Evolutionary conservation across 2,888 invertebrate genomes (phyloP).

Genomic region (Eupeodes luniger): DNA sequence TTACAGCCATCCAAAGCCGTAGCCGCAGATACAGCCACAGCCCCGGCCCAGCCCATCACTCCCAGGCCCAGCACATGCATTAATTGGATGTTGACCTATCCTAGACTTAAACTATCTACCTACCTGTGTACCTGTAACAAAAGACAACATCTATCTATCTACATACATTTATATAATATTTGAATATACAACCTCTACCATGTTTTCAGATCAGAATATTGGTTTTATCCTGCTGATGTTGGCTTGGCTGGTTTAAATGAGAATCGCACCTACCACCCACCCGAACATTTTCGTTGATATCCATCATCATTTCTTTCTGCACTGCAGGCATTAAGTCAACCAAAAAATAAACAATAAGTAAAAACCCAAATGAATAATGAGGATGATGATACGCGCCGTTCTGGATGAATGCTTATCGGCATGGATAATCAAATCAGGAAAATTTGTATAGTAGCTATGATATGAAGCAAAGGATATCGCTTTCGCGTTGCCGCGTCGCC

Average conservation of each 20-base stretch:
- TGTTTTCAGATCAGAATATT: conserved; percentile 40
- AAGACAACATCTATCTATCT: conserved; percentile 32
- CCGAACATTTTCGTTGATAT: conserved; percentile 10
- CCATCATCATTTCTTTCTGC: conserved; percentile 38
- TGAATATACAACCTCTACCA: not conserved
- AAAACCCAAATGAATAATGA: conserved; percentile 71
- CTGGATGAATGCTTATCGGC: conserved; percentile 62
- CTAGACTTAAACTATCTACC: conserved; percentile 46
- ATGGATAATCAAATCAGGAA: conserved; percentile 70
- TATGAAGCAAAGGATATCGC: conserved; percentile 54
- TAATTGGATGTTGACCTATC: conserved; percentile 59
- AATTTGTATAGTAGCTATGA: conserved; percentile 20
- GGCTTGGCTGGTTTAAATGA: not conserved
- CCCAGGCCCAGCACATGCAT: conserved; percentile 18
- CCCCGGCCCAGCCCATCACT: conserved; percentile 20
- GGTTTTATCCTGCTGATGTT: not conserved
- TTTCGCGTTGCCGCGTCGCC: too few relatives aligned
- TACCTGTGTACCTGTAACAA: not conserved
- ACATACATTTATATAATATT: too few relatives aligned
- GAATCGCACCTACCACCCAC: not conserved
- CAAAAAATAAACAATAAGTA: conserved; percentile 19
- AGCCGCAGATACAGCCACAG: too few relatives aligned
- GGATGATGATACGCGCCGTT: conserved; percentile 64
- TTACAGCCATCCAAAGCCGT: not conserved
- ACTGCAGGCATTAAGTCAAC: conserved; percentile 27